phyloP scores from a whole-genome alignment of 2,888 invertebrate species.

The Agrochola litura region DNA sequence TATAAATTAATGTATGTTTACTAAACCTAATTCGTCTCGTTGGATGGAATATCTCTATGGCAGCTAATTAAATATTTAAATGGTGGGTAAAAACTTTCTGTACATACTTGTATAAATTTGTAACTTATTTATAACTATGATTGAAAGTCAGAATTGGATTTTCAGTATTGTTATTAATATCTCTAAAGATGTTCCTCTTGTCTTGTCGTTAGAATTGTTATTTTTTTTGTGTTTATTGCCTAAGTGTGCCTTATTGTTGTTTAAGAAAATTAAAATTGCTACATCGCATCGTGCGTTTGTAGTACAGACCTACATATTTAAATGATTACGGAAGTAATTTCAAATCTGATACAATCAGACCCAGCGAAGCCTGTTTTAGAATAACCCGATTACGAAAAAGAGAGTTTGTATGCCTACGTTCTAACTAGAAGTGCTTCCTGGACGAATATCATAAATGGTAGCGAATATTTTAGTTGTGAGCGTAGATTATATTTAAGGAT shows the following conservation, averaged over 20 bases:
- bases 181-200: constrained; percentile 9
- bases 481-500: not conserved
- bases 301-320: constrained; percentile 64
- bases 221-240: constrained; percentile 36
- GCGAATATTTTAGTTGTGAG: not conserved
- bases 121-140: constrained; percentile 55
- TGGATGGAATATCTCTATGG: constrained; percentile 79
- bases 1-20: constrained; percentile 84
- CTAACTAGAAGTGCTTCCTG: constrained; percentile 32
- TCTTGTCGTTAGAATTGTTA: constrained; percentile 20
- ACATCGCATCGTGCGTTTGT: constrained; percentile 53
- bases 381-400: constrained; percentile 51
- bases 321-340: constrained; percentile 68
- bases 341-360: constrained; percentile 59
- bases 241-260: constrained; percentile 42
- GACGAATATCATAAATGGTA: constrained; percentile 4
- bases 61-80: constrained; percentile 82
- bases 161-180: constrained; percentile 10
- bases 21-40: constrained; percentile 76
- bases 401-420: constrained; percentile 34
- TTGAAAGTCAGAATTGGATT: constrained; percentile 19
- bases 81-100: constrained; percentile 81
- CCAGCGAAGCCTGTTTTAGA: constrained; percentile 59
- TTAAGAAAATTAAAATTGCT: constrained; percentile 59
- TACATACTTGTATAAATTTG: constrained; percentile 54